Evolutionary conservation across 2,888 invertebrate species (phyloP).

Genomic region (Coelopa pilipes): DNA sequence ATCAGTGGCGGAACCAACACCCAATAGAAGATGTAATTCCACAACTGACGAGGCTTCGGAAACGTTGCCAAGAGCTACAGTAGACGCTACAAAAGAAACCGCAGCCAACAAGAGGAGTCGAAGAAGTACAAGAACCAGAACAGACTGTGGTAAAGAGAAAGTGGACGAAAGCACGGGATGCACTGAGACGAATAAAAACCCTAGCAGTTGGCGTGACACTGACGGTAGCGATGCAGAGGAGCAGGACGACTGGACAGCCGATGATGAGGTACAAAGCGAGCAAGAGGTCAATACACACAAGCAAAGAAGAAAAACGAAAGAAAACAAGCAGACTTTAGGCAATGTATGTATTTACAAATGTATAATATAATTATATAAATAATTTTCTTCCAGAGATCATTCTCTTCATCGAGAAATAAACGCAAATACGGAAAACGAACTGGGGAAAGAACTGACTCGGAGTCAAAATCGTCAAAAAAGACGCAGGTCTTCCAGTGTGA

Average conservation of each 20-base stretch:
- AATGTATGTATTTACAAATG: background rate
- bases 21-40: too few species aligned
- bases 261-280: background rate
- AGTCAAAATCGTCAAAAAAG: conserved; percentile 2
- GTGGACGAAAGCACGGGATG: too few species aligned
- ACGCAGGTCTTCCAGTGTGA: conserved; percentile 48
- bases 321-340: background rate
- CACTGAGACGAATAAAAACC: background rate
- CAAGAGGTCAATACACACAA: background rate
- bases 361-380: background rate
- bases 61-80: background rate
- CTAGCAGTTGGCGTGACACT: background rate
- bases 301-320: background rate
- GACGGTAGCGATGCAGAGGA: background rate
- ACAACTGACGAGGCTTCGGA: too few species aligned
- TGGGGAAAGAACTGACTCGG: background rate
- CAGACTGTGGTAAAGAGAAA: background rate
- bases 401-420: background rate
- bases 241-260: background rate
- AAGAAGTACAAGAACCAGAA: background rate
- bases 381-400: background rate
- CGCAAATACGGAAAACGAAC: background rate
- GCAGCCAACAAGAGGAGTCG: background rate
- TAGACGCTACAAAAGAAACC: background rate
- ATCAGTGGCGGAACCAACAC: background rate